phyloP scores from a whole-genome alignment of 2,797 vertebrate species.

The Pangasius djambal region DNA sequence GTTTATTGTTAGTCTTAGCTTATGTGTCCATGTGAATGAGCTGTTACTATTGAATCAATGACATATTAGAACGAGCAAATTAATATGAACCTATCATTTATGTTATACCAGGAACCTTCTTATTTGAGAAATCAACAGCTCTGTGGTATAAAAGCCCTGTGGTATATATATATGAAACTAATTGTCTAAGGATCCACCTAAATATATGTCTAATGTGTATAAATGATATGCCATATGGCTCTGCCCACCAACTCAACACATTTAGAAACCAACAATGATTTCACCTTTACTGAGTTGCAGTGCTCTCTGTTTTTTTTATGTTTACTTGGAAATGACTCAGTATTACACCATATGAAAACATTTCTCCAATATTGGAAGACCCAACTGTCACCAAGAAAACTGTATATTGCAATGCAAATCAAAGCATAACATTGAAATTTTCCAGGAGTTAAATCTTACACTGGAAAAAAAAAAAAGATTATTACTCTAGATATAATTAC shows the following conservation, averaged over 20 bases:
- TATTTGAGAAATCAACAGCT: background rate
- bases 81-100: too few relatives aligned
- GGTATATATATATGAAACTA: background rate
- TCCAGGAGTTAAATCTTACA: background rate
- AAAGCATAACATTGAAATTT: background rate
- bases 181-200: background rate
- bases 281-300: background rate
- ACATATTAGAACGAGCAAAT: too few relatives aligned
- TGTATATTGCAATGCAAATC: background rate
- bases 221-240: background rate
- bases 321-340: background rate
- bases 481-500: background rate
- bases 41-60: too few relatives aligned
- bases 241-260: background rate
- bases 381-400: background rate
- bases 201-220: background rate
- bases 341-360: background rate
- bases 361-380: background rate
- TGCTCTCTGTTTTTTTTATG: background rate
- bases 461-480: background rate
- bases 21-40: background rate
- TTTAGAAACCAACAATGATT: background rate
- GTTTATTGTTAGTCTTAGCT: background rate
- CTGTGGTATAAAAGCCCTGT: background rate
- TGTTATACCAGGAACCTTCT: background rate